Conservation (phyloP, 2,113 vertebrate genomes). For the Triplophysa tibetana region DNA sequence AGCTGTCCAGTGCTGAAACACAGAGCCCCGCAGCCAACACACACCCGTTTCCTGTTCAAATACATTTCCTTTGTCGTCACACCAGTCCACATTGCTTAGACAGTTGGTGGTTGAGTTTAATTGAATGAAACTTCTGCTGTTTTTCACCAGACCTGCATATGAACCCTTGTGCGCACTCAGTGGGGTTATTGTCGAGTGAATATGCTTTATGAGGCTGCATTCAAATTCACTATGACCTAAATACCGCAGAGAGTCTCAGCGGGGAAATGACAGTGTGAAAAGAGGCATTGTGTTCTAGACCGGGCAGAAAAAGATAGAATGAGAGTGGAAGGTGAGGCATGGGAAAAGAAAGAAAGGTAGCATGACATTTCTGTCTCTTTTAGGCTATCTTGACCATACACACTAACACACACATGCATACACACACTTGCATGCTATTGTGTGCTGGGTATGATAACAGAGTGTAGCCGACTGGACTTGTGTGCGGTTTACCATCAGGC, state of each 20-base stretch:
- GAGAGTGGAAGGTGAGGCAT: conserved; percentile 28
- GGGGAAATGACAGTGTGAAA: conserved; percentile 23
- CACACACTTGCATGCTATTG: conserved; percentile 26
- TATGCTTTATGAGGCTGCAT: conserved; percentile 19
- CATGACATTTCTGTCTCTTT: conserved; percentile 45
- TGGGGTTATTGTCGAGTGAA: conserved; percentile 6
- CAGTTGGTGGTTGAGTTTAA: conserved; percentile 16
- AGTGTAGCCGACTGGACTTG: conserved; percentile 31
- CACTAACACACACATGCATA: conserved; percentile 39
- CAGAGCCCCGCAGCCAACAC: neutral
- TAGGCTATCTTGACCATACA: conserved; percentile 9
- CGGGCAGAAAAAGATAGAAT: conserved; percentile 34
- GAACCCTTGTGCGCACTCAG: conserved; percentile 25
- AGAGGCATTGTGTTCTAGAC: conserved; percentile 39
- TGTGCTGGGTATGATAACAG: conserved; percentile 33
- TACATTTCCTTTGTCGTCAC: neutral
- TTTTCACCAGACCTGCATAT: neutral
- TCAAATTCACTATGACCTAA: conserved; percentile 37
- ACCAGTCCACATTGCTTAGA: neutral
- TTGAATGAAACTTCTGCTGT: conserved; percentile 6
- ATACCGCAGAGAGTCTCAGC: conserved; percentile 7
- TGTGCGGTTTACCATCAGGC: conserved; percentile 30
- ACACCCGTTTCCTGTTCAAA: neutral
- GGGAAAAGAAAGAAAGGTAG: conserved; percentile 26
- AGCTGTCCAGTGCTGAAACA: neutral